A percentile compares a stretch with the other conserved stretches of the same genome.
phyloP scores from a whole-genome alignment of 1,140 invertebrate species.

The Tenebrio molitor region DNA sequence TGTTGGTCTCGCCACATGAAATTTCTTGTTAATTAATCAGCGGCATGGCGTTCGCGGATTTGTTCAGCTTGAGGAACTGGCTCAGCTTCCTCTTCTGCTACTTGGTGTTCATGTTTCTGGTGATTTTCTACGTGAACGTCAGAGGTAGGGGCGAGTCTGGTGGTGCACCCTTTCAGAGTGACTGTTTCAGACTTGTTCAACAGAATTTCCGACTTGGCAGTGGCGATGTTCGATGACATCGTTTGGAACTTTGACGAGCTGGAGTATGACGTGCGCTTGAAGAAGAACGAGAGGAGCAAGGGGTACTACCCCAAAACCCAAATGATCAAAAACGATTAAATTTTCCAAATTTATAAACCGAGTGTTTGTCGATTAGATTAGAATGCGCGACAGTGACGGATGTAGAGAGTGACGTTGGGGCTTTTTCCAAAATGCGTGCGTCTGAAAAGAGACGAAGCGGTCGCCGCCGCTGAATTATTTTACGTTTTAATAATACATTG shows the following conservation, averaged over 20 bases:
- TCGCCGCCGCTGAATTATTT: too few relatives aligned
- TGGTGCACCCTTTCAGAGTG: background rate
- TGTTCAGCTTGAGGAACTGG: constrained; percentile 49
- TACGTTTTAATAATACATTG: too few relatives aligned
- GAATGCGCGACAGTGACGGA: too few relatives aligned
- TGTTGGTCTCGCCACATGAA: background rate
- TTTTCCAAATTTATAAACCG: too few relatives aligned
- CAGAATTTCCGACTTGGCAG: background rate
- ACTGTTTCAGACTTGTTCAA: constrained; percentile 22
- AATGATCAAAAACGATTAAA: too few relatives aligned
- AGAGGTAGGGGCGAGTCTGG: constrained; percentile 19
- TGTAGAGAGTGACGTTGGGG: too few relatives aligned
- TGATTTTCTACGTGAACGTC: constrained; percentile 48
- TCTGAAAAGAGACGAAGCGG: too few relatives aligned
- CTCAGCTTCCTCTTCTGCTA: constrained; percentile 50
- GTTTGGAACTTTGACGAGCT: constrained; percentile 3
- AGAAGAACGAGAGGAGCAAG: too few relatives aligned
- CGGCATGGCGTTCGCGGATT: background rate
- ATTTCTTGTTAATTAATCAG: constrained; percentile 22
- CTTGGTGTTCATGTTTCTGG: constrained; percentile 43
- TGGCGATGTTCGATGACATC: constrained; percentile 1
- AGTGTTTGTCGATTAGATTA: too few relatives aligned
- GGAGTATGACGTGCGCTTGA: too few relatives aligned
- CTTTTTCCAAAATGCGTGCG: too few relatives aligned
- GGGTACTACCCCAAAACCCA: too few relatives aligned